Percentiles rank a stretch among this genome's conserved stretches.
These are phyloP conservation scores for Torymus auratus DNA, from an alignment of 2,888 invertebrate genomes.

Conservation along the genomic window DNA sequence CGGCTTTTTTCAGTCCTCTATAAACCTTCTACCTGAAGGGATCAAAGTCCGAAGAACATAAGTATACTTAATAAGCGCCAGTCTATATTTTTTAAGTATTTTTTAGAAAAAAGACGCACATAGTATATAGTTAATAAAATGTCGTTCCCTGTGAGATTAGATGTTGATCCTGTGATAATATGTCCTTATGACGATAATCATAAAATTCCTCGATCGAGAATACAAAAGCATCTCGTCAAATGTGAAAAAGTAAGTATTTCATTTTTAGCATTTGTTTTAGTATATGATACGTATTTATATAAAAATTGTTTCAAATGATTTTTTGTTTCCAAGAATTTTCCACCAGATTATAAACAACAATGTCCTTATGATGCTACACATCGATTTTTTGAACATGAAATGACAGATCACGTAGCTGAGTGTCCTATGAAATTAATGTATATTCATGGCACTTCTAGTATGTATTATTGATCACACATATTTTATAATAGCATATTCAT, in stretches of 20 bases:
- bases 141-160: constrained; percentile 31
- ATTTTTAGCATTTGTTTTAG: not conserved
- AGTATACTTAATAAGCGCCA: too few relatives aligned
- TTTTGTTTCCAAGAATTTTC: constrained; percentile 66
- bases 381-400: constrained; percentile 65
- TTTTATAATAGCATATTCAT: not conserved
- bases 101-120: too few relatives aligned
- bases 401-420: constrained; percentile 66
- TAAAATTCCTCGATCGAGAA: constrained; percentile 65
- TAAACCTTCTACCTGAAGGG: too few relatives aligned
- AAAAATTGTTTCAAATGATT: not conserved
- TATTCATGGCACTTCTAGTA: constrained; percentile 59
- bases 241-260: constrained; percentile 70
- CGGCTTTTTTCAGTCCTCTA: too few relatives aligned
- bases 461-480: constrained; percentile 37
- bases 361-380: constrained; percentile 74
- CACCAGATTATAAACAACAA: constrained; percentile 66
- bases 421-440: constrained; percentile 65
- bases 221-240: constrained; percentile 72
- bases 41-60: too few relatives aligned
- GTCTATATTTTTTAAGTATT: too few relatives aligned
- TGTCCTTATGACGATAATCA: constrained; percentile 72
- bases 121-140: constrained; percentile 1
- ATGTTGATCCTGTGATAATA: constrained; percentile 52
- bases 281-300: not conserved